phyloP scores from a whole-genome alignment of 2,888 invertebrate species.

The Terebella lapidaria region DNA sequence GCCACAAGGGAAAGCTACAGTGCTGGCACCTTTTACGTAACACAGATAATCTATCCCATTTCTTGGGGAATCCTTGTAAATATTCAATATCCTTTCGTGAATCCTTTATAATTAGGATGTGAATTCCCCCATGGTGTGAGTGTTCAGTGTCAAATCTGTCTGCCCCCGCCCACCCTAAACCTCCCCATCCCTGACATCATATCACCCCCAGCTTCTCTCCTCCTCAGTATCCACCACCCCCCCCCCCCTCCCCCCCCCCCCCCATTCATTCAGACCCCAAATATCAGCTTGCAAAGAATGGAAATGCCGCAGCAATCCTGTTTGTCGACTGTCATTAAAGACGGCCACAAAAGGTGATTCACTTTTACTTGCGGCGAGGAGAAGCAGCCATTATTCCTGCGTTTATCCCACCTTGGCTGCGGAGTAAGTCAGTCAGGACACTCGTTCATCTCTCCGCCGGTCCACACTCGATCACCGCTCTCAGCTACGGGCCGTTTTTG shows the following conservation, averaged over 20 bases:
- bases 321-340: too few species aligned
- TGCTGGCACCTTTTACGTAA: neutral
- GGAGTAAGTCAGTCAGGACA: neutral
- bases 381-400: too few species aligned
- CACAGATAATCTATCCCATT: neutral
- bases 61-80: neutral
- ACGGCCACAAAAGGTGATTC: too few species aligned
- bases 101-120: constrained; percentile 1
- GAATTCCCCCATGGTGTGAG: too few species aligned
- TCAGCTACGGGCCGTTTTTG: too few species aligned
- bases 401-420: neutral
- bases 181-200: neutral
- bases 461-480: too few species aligned
- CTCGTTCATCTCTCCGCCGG: too few species aligned
- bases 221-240: neutral
- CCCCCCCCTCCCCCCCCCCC: constrained; percentile 5
- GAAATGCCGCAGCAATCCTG: too few species aligned
- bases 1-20: too few species aligned
- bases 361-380: too few species aligned
- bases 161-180: constrained; percentile 4
- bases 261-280: constrained; percentile 2
- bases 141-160: too few species aligned
- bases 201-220: constrained; percentile 5
- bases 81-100: neutral
- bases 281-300: too few species aligned